Evolutionary conservation across 2,113 vertebrate genomes (phyloP).

Genomic region (Zosterops hypoxanthus): DNA sequence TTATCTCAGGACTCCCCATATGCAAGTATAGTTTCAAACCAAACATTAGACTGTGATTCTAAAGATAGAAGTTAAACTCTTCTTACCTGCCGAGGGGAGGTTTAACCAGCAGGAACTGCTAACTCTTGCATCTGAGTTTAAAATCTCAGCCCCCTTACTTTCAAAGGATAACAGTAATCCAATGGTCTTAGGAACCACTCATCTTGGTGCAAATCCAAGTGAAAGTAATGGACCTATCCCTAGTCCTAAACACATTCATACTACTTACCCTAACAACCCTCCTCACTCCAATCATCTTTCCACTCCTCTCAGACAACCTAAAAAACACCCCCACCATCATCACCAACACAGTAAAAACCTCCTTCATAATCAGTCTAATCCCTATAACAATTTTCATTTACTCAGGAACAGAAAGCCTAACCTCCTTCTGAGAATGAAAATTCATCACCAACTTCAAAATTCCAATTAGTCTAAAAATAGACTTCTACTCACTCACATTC

Average conservation of each 20-base stretch:
- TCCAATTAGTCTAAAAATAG: not conserved
- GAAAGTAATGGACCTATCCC: not conserved
- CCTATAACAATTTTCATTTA: accelerated
- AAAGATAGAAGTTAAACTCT: not conserved
- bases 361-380: accelerated
- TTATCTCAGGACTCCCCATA: accelerated
- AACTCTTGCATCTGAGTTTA: not conserved
- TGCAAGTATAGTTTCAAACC: not conserved
- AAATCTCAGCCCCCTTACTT: not conserved
- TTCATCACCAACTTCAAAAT: not conserved
- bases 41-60: not conserved
- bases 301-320: accelerated
- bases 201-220: not conserved
- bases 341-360: accelerated
- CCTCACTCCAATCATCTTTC: accelerated
- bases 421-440: not conserved
- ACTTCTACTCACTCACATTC: not conserved
- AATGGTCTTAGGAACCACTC: not conserved
- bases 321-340: too few species aligned
- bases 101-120: not conserved
- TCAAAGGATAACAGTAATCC: not conserved
- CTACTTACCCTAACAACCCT: too few species aligned
- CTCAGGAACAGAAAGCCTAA: accelerated
- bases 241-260: not conserved
- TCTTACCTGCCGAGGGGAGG: not conserved